Evolutionary conservation across 2,888 invertebrate species (phyloP).

Genomic region (Marasmarcha lunaedactyla): DNA sequence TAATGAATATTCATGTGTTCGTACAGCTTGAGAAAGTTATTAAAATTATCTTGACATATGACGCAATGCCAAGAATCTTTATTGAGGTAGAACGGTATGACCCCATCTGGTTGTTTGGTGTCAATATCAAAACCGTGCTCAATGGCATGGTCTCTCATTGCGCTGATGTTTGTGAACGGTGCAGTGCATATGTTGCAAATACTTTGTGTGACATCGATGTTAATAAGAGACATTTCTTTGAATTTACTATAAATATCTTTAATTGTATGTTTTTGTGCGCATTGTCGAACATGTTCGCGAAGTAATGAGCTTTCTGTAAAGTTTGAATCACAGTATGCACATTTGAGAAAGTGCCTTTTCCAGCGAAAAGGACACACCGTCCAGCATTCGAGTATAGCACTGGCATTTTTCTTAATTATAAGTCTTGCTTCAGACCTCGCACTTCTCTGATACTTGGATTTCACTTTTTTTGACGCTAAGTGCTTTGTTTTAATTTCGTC

Average conservation of each 20-base stretch:
- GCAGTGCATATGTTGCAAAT: constrained; percentile 35
- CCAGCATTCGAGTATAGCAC: constrained; percentile 47
- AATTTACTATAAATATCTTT: constrained; percentile 55
- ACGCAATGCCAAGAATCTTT: constrained; percentile 51
- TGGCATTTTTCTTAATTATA: constrained; percentile 51
- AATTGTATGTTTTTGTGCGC: constrained; percentile 31
- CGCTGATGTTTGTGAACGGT: constrained; percentile 26
- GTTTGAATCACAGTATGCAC: constrained; percentile 49
- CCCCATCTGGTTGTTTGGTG: constrained; percentile 42
- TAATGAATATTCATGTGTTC: constrained; percentile 60
- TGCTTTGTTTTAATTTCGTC: neutral
- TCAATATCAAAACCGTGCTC: constrained; percentile 41
- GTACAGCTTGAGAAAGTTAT: constrained; percentile 52
- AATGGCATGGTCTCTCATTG: constrained; percentile 40
- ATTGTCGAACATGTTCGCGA: constrained; percentile 37
- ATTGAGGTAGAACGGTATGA: constrained; percentile 44
- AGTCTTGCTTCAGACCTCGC: constrained; percentile 45
- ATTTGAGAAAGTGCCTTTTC: constrained; percentile 51
- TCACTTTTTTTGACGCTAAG: constrained; percentile 14
- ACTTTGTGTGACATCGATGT: constrained; percentile 44
- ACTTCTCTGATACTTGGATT: constrained; percentile 40
- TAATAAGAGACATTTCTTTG: constrained; percentile 55
- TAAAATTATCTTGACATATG: constrained; percentile 42
- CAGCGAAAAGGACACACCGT: constrained; percentile 48
- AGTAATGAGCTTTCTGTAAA: constrained; percentile 41